Base-by-base conservation (phyloP, 2,797 vertebrate species). In the Anguilla megastoma region DNA sequence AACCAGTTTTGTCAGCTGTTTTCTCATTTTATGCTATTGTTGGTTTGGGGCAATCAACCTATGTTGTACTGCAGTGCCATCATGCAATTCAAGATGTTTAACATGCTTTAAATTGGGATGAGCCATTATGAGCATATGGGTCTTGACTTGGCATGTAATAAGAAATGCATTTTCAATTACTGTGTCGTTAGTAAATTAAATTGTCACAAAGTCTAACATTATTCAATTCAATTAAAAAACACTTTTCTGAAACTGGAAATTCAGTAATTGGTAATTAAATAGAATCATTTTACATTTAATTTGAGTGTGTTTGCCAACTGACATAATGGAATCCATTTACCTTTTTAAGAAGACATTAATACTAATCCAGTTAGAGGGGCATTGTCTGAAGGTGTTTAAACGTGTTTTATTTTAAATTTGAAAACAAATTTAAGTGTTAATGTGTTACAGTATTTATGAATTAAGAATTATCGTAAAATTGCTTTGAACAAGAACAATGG, bases 301-400 rank as follows among this genome's bases (percentile, higher is more conserved):
- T 36, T 21, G 84, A 16, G 27, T 63, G 9, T 71, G 63, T 21
- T 86, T 45, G 76, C 86, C 71, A 76, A 86, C 7, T 71, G 66
- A 63, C 66, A 27, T 48, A 14, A 79, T 86, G 71, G 86, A 86
- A 79, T 76, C n/a, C 12, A 63, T 63, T 63, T 63, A 24, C 58
- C 48, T 86, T 79, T 48, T 76, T 14, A 79, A 45, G 41, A 69
- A 86, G 69, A 76, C 86, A 41, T 80, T 76, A 69, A 58, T 80
- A 50, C 71, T 60, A 58, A 87, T 86, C 79, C 48, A 79, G 21
- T 79, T 56, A 41, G 69, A 48, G 69, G 21, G 86, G 48, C 52
- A 74, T 1, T 27, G 27, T 48, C 41, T 52, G 50, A 52, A 52
- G 50, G 50, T 8, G 50, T 52, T 52, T 52, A 52, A 52, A 52